phyloP scores from a whole-genome alignment of 2,888 invertebrate genomes.

The Micoletzkya japonica region DNA sequence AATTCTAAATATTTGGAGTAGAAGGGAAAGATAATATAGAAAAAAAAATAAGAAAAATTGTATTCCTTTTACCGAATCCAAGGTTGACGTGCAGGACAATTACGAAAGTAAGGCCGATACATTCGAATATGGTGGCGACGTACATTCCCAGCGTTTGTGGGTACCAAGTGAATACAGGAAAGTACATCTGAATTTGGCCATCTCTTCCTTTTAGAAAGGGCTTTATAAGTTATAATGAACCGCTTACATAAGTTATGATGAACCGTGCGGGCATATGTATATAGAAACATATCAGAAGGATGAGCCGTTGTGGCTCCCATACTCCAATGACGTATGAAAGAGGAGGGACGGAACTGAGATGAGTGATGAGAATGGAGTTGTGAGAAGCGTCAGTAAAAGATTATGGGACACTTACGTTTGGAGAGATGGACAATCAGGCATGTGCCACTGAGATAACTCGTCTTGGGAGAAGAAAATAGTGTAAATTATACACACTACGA shows the following conservation, averaged over 20 bases:
- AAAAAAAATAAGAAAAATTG: too few relatives aligned
- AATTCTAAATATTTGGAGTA: background rate
- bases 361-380: background rate
- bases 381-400: too few relatives aligned
- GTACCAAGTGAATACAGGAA: slow-evolving; percentile 27
- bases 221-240: too few relatives aligned
- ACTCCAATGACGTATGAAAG: slow-evolving; percentile 19
- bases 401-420: slow-evolving; percentile 10
- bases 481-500: slow-evolving; percentile 2
- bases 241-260: slow-evolving; percentile 24
- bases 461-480: slow-evolving; percentile 13
- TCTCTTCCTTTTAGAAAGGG: background rate
- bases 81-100: slow-evolving; percentile 8
- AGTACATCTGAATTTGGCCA: slow-evolving; percentile 11
- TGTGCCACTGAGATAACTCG: background rate
- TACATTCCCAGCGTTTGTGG: background rate
- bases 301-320: slow-evolving; percentile 26
- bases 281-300: slow-evolving; percentile 8
- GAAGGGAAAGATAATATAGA: background rate
- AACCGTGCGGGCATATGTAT: slow-evolving; percentile 20
- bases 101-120: slow-evolving; percentile 1
- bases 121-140: background rate
- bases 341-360: slow-evolving; percentile 13
- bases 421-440: slow-evolving; percentile 22
- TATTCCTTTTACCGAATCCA: slow-evolving; percentile 14